phyloP scores from a whole-genome alignment of 2,797 vertebrate genomes.

The Arrhamphus sclerolepis region DNA sequence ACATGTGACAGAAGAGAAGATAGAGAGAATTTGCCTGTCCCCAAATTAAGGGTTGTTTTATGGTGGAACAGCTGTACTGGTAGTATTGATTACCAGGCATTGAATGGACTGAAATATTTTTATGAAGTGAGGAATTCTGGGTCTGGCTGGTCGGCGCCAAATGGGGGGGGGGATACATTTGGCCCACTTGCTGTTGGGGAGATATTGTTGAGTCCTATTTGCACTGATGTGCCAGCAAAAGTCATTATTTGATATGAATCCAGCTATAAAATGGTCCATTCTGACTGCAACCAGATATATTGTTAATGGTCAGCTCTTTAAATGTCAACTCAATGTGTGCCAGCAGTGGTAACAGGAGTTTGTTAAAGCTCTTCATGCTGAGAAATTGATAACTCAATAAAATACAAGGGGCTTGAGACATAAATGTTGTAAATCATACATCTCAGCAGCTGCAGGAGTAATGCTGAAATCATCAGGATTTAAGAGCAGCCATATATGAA shows the following conservation, averaged over 20 bases:
- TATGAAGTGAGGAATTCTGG: constrained; percentile 81
- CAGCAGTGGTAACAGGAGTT: constrained; percentile 63
- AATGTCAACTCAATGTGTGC: constrained; percentile 54
- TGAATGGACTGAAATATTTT: constrained; percentile 65
- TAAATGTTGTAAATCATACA: constrained; percentile 72
- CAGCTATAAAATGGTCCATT: constrained; percentile 69
- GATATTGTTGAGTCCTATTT: constrained; percentile 50
- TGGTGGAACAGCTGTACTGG: constrained; percentile 77
- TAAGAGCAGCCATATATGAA: constrained; percentile 53
- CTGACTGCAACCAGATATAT: constrained; percentile 79
- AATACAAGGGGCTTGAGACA: constrained; percentile 63
- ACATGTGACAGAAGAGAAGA: constrained; percentile 25
- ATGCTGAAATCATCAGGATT: constrained; percentile 57
- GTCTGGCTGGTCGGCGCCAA: constrained; percentile 69
- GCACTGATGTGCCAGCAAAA: constrained; percentile 61
- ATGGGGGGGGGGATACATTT: constrained; percentile 33
- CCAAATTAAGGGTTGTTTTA: constrained; percentile 67
- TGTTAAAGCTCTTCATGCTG: constrained; percentile 56
- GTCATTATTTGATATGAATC: constrained; percentile 70
- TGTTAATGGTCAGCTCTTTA: constrained; percentile 74
- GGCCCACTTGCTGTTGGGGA: constrained; percentile 35
- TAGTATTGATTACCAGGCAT: constrained; percentile 79
- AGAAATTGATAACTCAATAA: constrained; percentile 78
- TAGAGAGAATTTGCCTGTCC: constrained; percentile 52
- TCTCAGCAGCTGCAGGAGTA: constrained; percentile 72